Percentiles rank a stretch among this genome's conserved stretches.
Conservation (phyloP, 2,888 invertebrate species). For the Hydraecia micacea region DNA sequence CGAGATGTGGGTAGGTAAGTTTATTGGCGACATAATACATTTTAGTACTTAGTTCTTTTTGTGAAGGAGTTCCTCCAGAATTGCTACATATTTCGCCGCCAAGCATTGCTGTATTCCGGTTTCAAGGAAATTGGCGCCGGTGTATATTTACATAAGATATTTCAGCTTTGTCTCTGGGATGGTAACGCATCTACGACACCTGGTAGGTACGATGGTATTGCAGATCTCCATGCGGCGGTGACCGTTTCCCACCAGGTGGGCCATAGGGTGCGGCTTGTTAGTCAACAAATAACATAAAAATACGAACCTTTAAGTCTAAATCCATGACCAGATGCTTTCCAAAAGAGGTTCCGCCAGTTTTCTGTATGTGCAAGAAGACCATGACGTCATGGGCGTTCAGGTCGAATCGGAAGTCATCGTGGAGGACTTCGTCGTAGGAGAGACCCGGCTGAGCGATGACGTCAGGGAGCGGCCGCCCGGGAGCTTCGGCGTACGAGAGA, state of each 20-base stretch:
- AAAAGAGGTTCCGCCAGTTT: constrained; percentile 99
- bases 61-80: not conserved
- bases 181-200: not conserved
- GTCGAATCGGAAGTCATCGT: constrained; percentile 96
- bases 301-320: constrained; percentile 93
- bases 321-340: constrained; percentile 99
- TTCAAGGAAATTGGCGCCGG: not conserved
- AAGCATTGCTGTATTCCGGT: not conserved
- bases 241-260: not conserved
- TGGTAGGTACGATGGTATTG: no score
- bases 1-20: constrained; percentile 40
- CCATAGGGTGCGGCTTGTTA: not conserved
- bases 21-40: constrained; percentile 29
- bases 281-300: not conserved
- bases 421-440: constrained; percentile 96
- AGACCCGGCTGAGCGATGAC: constrained; percentile 92
- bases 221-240: not conserved
- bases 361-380: constrained; percentile 99
- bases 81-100: not conserved
- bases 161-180: not conserved
- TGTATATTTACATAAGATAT: not conserved
- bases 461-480: constrained; percentile 89
- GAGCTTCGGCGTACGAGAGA: constrained; percentile 87
- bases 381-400: constrained; percentile 98
- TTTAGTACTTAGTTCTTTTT: constrained; percentile 8